Conservation (phyloP, 2,797 vertebrate species). For the Gymnocypris eckloni region DNA sequence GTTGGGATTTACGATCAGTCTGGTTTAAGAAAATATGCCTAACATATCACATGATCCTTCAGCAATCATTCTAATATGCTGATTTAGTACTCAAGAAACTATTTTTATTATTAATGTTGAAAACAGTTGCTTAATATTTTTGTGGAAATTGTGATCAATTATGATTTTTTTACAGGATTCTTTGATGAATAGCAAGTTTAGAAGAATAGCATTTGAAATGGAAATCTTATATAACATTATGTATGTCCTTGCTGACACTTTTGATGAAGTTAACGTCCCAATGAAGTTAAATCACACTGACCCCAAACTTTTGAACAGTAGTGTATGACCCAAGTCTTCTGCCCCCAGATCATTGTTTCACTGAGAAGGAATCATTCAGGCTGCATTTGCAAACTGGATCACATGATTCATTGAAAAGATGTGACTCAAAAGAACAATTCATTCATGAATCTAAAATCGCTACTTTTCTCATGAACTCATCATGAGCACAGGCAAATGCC, state of each 20-base stretch:
- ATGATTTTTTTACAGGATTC: neutral
- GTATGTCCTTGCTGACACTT: neutral
- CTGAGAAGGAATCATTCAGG: neutral
- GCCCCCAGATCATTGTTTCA: neutral
- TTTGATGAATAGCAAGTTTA: neutral
- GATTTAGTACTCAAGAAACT: neutral
- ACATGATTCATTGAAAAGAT: neutral
- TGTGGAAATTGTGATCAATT: neutral
- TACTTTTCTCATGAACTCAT: neutral
- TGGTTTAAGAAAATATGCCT: too few relatives aligned
- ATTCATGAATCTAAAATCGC: neutral
- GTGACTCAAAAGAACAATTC: neutral
- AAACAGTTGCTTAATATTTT: neutral
- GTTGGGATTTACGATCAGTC: too few relatives aligned
- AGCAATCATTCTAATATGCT: neutral
- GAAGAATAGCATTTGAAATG: neutral
- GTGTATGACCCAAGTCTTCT: neutral
- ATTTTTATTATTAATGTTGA: neutral
- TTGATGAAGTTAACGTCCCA: too few relatives aligned
- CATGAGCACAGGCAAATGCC: neutral
- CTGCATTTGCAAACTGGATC: neutral
- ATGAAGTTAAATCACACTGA: neutral
- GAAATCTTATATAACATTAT: neutral
- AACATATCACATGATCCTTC: neutral
- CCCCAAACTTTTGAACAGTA: neutral